Evolutionary conservation across 1,140 invertebrate genomes (phyloP).

Genomic region (Planococcus citri): DNA sequence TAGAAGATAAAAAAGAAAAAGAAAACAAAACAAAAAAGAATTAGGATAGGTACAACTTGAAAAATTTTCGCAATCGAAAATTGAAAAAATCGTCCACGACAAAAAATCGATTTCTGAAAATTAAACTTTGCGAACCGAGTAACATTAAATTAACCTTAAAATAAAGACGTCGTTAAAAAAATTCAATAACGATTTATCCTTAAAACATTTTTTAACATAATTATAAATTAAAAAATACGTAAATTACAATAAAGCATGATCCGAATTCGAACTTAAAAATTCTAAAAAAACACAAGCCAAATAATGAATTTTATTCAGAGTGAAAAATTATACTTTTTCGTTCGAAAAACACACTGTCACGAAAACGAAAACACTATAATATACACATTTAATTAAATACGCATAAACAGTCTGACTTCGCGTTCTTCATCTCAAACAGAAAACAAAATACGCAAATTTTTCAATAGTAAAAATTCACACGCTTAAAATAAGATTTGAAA

Average conservation of each 20-base stretch:
- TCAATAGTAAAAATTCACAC: not conserved
- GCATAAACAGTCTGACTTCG: slow-evolving; percentile 14
- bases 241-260: slow-evolving; percentile 8
- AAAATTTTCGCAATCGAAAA: not conserved
- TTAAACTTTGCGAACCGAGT: slow-evolving; percentile 2
- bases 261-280: slow-evolving; percentile 5
- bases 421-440: not conserved
- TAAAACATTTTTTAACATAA: not conserved
- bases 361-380: not conserved
- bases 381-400: slow-evolving; percentile 11
- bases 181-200: not conserved
- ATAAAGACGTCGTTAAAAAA: not conserved
- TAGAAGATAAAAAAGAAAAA: not conserved
- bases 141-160: slow-evolving; percentile 16
- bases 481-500: not conserved
- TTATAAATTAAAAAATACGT: slow-evolving; percentile 5
- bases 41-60: not conserved
- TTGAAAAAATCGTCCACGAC: not conserved
- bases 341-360: not conserved
- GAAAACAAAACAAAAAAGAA: not conserved
- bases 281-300: slow-evolving; percentile 1
- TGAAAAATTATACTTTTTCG: not conserved
- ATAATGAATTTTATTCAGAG: not conserved
- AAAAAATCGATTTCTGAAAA: slow-evolving; percentile 15
- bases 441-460: slow-evolving; percentile 7